Evolutionary conservation across 2,888 invertebrate genomes (phyloP).

Genomic region (Theodoxus fluviatilis): DNA sequence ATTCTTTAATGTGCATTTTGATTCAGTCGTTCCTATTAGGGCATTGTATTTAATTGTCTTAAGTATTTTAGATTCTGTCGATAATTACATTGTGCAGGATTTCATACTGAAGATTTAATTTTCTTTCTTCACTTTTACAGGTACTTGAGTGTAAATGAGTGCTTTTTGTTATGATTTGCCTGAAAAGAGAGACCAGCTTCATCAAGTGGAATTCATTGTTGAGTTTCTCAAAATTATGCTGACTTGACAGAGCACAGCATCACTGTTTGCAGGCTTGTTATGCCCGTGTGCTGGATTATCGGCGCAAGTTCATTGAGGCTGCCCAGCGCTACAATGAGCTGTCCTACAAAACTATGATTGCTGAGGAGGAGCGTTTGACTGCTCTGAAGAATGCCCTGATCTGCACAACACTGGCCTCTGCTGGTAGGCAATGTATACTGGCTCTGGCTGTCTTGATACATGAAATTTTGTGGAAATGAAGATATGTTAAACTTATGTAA

Average conservation of each 20-base stretch:
- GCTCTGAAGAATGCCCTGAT: conserved; percentile 94
- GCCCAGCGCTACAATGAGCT: conserved; percentile 85
- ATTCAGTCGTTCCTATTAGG: too few relatives aligned
- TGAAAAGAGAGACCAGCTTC: neutral
- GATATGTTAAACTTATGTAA: too few relatives aligned
- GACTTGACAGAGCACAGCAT: too few relatives aligned
- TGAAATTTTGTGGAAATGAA: too few relatives aligned
- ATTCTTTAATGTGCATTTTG: too few relatives aligned
- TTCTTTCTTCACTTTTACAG: too few relatives aligned
- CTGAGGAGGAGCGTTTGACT: conserved; percentile 91
- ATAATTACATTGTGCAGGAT: too few relatives aligned
- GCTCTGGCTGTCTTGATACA: too few relatives aligned
- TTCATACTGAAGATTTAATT: too few relatives aligned
- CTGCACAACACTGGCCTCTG: conserved; percentile 95
- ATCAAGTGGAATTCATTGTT: neutral
- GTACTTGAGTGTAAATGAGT: too few relatives aligned
- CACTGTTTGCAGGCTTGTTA: conserved; percentile 85
- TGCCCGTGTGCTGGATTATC: conserved; percentile 93
- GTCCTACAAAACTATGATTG: conserved; percentile 89
- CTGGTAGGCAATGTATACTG: conserved; percentile 74
- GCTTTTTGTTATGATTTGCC: neutral
- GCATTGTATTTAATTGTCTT: too few relatives aligned
- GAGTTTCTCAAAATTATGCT: neutral
- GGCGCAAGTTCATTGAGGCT: conserved; percentile 88
- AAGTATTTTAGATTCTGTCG: too few relatives aligned